Evolutionary conservation across 2,888 invertebrate genomes (phyloP), one percentile per base, ranked within the genome.

Genomic region (Ptychoptera albimana): DNA sequence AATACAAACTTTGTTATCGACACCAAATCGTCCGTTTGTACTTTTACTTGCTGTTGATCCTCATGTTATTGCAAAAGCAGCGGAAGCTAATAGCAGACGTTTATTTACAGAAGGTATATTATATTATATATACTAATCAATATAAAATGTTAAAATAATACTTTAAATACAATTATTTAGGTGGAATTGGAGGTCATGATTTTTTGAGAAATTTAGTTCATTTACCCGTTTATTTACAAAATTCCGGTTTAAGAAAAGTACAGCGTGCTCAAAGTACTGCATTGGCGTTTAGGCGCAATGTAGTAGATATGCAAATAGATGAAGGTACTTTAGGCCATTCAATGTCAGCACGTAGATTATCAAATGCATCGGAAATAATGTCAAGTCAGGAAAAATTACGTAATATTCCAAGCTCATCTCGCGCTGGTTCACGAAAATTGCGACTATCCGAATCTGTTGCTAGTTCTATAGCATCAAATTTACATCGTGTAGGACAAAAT

Each of bases 1-100:
- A 1, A 84, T 98, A 43, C 91, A 96, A 65, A 83, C 93, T 42
- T 73, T 98, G 42, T 93, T 98, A 64, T 89, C 92, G 11, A 88
- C 94, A 59, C 80, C 87, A 2, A 84, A 85, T 61, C 82, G 89
- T 49, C 97, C 97, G 0, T 98, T 97, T 68, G 89, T 98, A 54
- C 80, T 93, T 47, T 80, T 98, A 50, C 73, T 96, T 53, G 96
- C 97, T 1, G 93, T 97, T 52, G 98, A 98, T 72, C 97, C 97
- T 2, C 97, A 98, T 67, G 91, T 97, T 50, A 94, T 98, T 56
- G 88, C 96, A 52, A 94, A 93, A 83, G 88, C 91, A 11, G 88
- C 91, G 41, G 91, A 92, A 68, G 74, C 85, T 46, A 91, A 89
- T 64, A 86, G 88, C 54, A 75, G 86, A 12, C 75, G 88, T 15